phyloP scores from a whole-genome alignment of 2,113 vertebrate genomes.

The Zosterops hypoxanthus region DNA sequence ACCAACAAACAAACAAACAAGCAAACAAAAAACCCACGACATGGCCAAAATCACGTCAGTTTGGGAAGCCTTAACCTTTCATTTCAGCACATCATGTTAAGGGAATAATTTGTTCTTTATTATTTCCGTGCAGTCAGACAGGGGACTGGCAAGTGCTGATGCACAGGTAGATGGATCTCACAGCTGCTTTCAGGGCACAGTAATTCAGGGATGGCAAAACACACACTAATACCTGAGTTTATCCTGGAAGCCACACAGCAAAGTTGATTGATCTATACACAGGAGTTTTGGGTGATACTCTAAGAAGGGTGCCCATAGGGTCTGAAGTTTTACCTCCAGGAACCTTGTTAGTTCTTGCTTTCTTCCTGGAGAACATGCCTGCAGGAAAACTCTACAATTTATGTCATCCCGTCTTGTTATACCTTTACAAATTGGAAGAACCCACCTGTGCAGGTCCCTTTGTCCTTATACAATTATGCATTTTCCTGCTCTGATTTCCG shows the following conservation, averaged over 20 bases:
- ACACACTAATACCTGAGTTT: not conserved
- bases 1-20: not conserved
- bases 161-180: not conserved
- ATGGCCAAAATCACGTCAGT: not conserved
- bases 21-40: no score
- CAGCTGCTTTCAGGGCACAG: not conserved
- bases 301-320: not conserved
- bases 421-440: not conserved
- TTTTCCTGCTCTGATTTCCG: not conserved
- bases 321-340: not conserved
- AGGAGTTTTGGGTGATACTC: not conserved
- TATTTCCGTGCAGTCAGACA: not conserved
- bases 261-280: not conserved
- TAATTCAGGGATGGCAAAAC: not conserved
- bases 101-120: not conserved
- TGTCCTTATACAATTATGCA: accelerated
- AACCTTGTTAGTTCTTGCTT: not conserved
- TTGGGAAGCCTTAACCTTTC: not conserved
- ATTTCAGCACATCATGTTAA: not conserved
- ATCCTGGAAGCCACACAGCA: not conserved
- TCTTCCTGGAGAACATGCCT: not conserved
- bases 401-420: not conserved
- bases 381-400: not conserved
- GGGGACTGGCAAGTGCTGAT: not conserved
- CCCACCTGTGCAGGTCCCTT: not conserved